These are phyloP conservation scores for Epizoanthus illoricatus DNA, from an alignment of 92 coral and sea anemone genomes.

Conservation along the genomic window DNA sequence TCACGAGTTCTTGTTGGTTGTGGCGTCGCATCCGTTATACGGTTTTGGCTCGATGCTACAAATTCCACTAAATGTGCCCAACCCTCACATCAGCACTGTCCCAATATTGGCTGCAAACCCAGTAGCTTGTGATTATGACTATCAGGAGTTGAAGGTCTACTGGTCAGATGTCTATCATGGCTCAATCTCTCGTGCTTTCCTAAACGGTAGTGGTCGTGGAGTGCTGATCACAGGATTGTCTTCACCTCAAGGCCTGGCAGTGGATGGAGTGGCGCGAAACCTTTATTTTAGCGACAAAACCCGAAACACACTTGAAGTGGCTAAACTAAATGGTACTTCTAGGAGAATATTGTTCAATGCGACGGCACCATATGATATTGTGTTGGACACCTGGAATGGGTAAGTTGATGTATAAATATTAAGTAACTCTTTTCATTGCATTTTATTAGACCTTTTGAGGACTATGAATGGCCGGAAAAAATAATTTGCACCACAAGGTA, in stretches of 20 bases:
- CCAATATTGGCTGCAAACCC: background rate
- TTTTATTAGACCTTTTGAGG: no score
- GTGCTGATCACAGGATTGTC: background rate
- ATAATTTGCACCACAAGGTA: no score
- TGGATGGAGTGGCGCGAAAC: constrained; percentile 24
- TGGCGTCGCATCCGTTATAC: background rate
- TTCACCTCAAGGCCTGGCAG: constrained; percentile 13
- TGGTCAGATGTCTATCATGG: background rate
- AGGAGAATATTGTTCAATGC: constrained; percentile 7
- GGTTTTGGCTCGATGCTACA: background rate
- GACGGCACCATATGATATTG: constrained; percentile 6
- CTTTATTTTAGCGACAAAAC: constrained; percentile 4
- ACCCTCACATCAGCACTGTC: constrained; percentile 8
- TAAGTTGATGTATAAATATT: constrained; percentile 10
- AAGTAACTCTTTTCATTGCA: background rate
- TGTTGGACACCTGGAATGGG: constrained; percentile 20
- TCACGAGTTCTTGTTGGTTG: constrained; percentile 25
- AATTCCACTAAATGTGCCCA: constrained; percentile 5
- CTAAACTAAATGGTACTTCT: background rate
- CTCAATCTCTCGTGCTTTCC: background rate
- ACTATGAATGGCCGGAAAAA: no score
- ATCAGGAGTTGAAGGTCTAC: constrained; percentile 18
- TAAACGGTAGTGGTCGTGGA: background rate
- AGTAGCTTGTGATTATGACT: constrained; percentile 25
- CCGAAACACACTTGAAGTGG: constrained; percentile 8